Conservation (phyloP, 2,113 vertebrate genomes). For the Aegotheles bennettii region DNA sequence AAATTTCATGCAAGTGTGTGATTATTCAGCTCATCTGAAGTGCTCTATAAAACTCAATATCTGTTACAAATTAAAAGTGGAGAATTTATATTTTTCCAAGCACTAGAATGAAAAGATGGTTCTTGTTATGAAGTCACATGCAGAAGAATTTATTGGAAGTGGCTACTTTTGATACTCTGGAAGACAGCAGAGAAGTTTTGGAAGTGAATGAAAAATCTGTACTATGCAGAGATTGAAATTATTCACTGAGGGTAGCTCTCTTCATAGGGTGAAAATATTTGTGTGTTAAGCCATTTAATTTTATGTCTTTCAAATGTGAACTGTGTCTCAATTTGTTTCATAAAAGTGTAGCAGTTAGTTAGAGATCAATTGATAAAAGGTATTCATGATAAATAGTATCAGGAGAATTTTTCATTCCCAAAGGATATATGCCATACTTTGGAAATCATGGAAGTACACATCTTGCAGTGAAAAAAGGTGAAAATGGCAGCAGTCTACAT, state of each 20-base stretch:
- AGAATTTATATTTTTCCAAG: slow-evolving; percentile 15
- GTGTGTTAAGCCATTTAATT: neutral
- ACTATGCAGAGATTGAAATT: neutral
- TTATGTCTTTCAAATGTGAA: neutral
- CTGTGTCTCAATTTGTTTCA: neutral
- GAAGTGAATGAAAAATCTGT: neutral
- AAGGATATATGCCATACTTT: neutral
- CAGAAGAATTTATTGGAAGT: neutral
- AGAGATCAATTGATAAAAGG: neutral
- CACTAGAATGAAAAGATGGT: neutral
- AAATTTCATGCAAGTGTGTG: slow-evolving; percentile 58
- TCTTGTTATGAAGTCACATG: neutral
- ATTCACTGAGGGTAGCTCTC: neutral
- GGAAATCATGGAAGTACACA: neutral
- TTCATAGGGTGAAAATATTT: neutral
- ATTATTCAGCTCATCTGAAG: slow-evolving; percentile 58
- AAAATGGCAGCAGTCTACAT: neutral
- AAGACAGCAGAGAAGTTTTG: neutral
- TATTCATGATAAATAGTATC: neutral
- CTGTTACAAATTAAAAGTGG: slow-evolving; percentile 32
- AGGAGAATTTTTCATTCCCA: neutral
- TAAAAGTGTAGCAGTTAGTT: neutral
- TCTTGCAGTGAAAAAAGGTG: neutral
- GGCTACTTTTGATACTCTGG: neutral
- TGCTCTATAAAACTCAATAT: slow-evolving; percentile 40